Evolutionary conservation across 2,113 vertebrate genomes (phyloP).

Genomic region (Upupa epops): DNA sequence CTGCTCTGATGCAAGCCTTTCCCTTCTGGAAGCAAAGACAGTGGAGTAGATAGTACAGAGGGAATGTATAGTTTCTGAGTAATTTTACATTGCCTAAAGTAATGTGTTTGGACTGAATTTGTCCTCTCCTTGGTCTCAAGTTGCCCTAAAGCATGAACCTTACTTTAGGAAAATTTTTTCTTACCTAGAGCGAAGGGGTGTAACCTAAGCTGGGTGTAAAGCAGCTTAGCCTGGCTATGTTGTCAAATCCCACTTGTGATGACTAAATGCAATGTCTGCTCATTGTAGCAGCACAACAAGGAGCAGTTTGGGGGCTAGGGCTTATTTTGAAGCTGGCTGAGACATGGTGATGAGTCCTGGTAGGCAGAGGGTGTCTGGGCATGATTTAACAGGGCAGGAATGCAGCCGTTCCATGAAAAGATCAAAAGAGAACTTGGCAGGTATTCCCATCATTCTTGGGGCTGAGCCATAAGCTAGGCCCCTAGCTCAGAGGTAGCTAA

Average conservation of each 20-base stretch:
- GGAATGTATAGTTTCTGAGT: background rate
- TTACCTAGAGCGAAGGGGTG: background rate
- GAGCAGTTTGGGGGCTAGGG: background rate
- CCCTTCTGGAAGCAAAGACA: background rate
- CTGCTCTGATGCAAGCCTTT: background rate
- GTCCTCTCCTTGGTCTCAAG: background rate
- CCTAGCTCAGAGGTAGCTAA: background rate
- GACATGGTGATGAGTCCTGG: background rate
- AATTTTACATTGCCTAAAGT: background rate
- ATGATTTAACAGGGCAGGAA: constrained; percentile 43
- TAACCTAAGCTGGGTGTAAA: background rate
- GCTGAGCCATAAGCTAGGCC: background rate
- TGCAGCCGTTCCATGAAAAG: background rate
- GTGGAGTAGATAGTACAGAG: background rate
- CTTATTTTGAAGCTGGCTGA: constrained; percentile 11
- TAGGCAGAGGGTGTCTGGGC: background rate
- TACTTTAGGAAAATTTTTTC: background rate
- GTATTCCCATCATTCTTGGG: background rate
- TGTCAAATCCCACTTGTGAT: background rate
- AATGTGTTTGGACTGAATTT: background rate
- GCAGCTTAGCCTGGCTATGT: background rate
- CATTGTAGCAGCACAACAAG: background rate
- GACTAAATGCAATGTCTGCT: background rate
- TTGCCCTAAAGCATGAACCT: background rate
- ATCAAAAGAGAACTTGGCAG: constrained; percentile 50